Evolutionary conservation across 2,113 vertebrate species (phyloP), one percentile per base, ranked within the genome.

Genomic region (Ailuropoda melanoleuca): DNA sequence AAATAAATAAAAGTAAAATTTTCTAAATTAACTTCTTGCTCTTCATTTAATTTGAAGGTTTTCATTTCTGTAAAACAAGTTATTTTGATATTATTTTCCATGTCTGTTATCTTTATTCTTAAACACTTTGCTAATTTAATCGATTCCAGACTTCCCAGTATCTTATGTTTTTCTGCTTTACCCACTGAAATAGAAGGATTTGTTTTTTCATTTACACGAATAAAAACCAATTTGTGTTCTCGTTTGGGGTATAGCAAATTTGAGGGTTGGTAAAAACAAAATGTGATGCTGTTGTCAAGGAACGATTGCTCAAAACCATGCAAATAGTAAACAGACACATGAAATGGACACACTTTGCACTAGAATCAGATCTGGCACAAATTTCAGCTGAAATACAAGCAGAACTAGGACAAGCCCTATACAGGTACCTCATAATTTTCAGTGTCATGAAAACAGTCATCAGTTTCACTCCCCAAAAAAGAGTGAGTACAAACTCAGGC

Each of bases 121-220:
- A 91, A 8, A 89, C 2, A 62, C 29, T 93, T 84, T 88, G 37
- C 91, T 93, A 70, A 91, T 82, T 88, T 98, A 93, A 97, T 62
- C 85, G 64, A 97, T 83, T 95, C 77, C 77, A 96, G 85, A 96
- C 53, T 78, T 88, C 29, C 81, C 29, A 95, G 85, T 34, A 95
- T 46, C 18, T 92, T 39, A 75, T 92, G 17, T 60, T 93, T 93
- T 93, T 88, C 64, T 96, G 90, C 53, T 93, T 97, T 80, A 81
- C 23, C n/a, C 37, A 92, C 1, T 95, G 50, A 89, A 89, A 91
- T 50, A 83, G 53, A 95, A 13, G 24, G 11, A 46, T 75, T 39
- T 97, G 10, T 93, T 85, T 92, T 68, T 53, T 84, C 72, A 88
- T 96, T 83, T 94, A 90, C 39, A 74, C 62, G 55, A 62, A 88